Percentiles rank a stretch among this genome's conserved stretches.
Evolutionary conservation across 2,113 vertebrate species (phyloP).

Genomic region (Coryphaenoides rupestris): DNA sequence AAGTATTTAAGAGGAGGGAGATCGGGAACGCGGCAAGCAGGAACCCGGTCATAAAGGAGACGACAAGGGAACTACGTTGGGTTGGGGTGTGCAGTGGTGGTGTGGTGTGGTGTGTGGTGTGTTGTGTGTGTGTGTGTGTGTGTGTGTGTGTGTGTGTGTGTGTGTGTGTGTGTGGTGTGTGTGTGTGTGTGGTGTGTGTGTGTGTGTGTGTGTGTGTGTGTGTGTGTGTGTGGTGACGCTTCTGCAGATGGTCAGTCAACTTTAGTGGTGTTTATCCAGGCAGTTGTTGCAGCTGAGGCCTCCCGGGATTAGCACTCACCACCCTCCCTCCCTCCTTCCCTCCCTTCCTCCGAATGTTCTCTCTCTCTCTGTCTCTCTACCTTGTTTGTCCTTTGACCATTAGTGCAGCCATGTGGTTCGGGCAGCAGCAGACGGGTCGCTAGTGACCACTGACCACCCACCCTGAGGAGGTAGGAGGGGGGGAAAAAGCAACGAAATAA

Average conservation of each 20-base stretch:
- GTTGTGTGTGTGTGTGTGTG: too few species aligned
- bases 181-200: too few species aligned
- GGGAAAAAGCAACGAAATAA: too few species aligned
- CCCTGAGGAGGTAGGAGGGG: too few species aligned
- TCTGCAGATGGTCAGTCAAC: slow-evolving; percentile 54
- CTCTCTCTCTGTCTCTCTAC: slow-evolving; percentile 20
- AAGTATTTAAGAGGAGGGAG: slow-evolving; percentile 7
- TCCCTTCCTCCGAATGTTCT: slow-evolving; percentile 4
- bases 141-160: too few species aligned
- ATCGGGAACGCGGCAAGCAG: slow-evolving; percentile 29
- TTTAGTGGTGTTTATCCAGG: slow-evolving; percentile 51
- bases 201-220: too few species aligned
- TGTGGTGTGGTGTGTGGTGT: too few species aligned
- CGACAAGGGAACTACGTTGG: too few species aligned
- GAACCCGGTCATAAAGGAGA: slow-evolving; percentile 11
- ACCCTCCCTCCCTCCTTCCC: too few species aligned
- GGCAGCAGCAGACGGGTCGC: slow-evolving; percentile 45
- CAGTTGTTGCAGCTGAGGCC: slow-evolving; percentile 65
- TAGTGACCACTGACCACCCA: slow-evolving; percentile 67
- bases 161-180: too few species aligned
- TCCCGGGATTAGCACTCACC: slow-evolving; percentile 31
- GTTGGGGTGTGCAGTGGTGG: not conserved
- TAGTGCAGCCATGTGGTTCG: slow-evolving; percentile 57
- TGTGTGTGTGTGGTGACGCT: slow-evolving; percentile 20
- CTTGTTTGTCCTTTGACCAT: slow-evolving; percentile 46